Base-by-base conservation (phyloP, 2,797 vertebrate species). In the Cirrhinus mrigala region DNA sequence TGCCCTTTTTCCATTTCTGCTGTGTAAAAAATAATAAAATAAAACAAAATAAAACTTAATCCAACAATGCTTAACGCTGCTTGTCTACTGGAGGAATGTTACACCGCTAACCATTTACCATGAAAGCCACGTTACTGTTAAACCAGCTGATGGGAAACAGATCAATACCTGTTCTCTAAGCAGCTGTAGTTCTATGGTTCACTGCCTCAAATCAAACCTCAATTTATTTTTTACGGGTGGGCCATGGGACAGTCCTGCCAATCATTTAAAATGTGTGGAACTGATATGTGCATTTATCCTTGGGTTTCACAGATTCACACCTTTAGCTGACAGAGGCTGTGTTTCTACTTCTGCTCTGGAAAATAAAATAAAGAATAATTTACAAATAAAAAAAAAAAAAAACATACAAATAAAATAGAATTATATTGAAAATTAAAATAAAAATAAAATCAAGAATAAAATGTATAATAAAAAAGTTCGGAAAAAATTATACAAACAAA, bases 161-260 rank as follows among this genome's bases (percentile, higher is more conserved):
- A 82, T 82, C 70, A 37, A 82, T 50, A 64, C 54, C 27, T 14
- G 68, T 18, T 60, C 69, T 62, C 56, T 82, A 60, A 82, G 69
- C 6, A 14, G n/a, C 60, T 22, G 50, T 73, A 54, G 1, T 70
- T 11, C 40, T 82, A 62, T 8, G 40, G 18, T 3, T 62, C 40
- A 33, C 69, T 46, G 18, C 37, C 69, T 22, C 81, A 82, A 62
- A 74, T 73, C 69, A 82, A 60, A 15, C 11, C 37, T 48, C 68
- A 73, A 9, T 48, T 46, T 81, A 20, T 20, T 33, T 8, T 62
- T 8, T 8, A 48, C 54, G 46, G 40, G 24, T 44, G 11, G 18
- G 1, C 24, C 40, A 62, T 20, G 54, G 16, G 69, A 60, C 18
- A 60, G 16, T 48, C 14, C 64, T 27, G 52, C 16, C 18, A 29